Percentiles rank a stretch among this genome's conserved stretches.
phyloP scores from a whole-genome alignment of 2,113 vertebrate species.

The Scomber scombrus region DNA sequence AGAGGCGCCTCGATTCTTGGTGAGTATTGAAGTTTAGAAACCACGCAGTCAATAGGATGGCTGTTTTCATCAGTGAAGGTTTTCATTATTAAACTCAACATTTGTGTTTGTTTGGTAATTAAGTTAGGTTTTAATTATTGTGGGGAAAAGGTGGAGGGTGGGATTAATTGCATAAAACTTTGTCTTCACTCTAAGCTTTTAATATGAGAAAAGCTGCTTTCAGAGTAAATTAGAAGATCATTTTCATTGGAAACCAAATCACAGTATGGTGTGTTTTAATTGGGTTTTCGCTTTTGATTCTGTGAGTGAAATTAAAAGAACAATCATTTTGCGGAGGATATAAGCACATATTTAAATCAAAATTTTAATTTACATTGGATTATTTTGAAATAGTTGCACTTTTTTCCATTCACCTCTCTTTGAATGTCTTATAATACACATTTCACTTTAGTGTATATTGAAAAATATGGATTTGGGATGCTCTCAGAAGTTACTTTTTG shows the following conservation, averaged over 20 bases:
- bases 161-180: constrained; percentile 32
- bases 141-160: background rate
- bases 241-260: constrained; percentile 7
- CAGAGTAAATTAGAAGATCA: background rate
- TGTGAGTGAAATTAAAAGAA: background rate
- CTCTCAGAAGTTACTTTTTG: too few relatives aligned
- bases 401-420: too few relatives aligned
- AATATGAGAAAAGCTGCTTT: constrained; percentile 50
- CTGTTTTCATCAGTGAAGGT: constrained; percentile 11
- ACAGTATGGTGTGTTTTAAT: background rate
- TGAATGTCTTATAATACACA: too few relatives aligned
- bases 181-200: constrained; percentile 19
- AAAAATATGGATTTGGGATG: too few relatives aligned
- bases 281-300: background rate
- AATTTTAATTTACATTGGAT: too few relatives aligned
- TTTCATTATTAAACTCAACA: constrained; percentile 9
- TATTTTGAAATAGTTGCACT: too few relatives aligned
- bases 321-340: too few relatives aligned
- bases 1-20: constrained; percentile 87
- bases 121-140: constrained; percentile 22
- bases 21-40: constrained; percentile 54
- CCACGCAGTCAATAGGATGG: background rate
- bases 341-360: too few relatives aligned
- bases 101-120: background rate
- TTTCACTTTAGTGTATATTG: too few relatives aligned